Conservation (phyloP, 2,797 vertebrate genomes). For the Molossus alvarezi region DNA sequence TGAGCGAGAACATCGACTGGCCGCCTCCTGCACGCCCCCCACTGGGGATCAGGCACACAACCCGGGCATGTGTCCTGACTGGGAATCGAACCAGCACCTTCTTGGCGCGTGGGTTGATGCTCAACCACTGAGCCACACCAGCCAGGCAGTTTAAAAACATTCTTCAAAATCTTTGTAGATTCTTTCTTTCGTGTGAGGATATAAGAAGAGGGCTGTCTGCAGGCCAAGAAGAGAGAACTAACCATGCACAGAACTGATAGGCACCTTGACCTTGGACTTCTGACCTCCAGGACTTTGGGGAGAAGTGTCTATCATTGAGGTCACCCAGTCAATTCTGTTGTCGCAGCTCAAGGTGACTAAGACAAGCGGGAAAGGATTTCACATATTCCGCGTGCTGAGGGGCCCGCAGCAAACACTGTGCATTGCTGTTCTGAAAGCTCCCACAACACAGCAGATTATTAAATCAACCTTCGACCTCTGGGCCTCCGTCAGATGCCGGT, state of each 20-base stretch:
- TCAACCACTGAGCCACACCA: too few relatives aligned
- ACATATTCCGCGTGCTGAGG: neutral
- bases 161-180: too few relatives aligned
- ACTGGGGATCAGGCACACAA: too few relatives aligned
- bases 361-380: neutral
- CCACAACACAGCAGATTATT: neutral
- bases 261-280: neutral
- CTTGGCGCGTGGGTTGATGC: too few relatives aligned
- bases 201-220: neutral
- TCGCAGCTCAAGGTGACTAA: neutral
- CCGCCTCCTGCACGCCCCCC: too few relatives aligned
- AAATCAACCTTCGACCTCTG: neutral
- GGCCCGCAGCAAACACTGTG: too few relatives aligned
- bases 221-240: neutral
- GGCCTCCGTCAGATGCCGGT: neutral
- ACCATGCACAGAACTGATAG: too few relatives aligned
- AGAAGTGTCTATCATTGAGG: neutral
- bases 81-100: too few relatives aligned
- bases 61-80: too few relatives aligned
- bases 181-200: neutral
- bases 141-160: too few relatives aligned
- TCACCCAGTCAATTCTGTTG: neutral
- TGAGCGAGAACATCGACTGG: too few relatives aligned
- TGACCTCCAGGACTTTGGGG: neutral
- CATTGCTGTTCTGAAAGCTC: neutral